Base-by-base conservation (phyloP, 2,113 vertebrate species). In the Elgaria multicarinata region DNA sequence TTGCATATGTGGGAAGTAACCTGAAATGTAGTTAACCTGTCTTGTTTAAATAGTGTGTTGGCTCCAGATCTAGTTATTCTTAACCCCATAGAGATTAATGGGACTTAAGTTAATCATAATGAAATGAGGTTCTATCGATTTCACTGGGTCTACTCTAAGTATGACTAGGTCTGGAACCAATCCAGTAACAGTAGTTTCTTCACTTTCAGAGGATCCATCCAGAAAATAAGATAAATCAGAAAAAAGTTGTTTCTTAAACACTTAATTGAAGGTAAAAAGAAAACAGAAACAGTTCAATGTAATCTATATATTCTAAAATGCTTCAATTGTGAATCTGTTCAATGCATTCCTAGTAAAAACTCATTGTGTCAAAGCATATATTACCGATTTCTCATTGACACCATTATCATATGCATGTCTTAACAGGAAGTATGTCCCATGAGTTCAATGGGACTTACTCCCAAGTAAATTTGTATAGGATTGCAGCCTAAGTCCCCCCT, bases 141-240 rank as follows among this genome's bases (percentile, higher is more conserved):
- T 62, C 58, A 62, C 3, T 62, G 58, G 16, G 20, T 62, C 58
- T 62, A 22, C 58, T 62, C 3, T 22, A 62, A 20, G 58, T 62
- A 62, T 62, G 58, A 62, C 58, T 62, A 20, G 58, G 58, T 62
- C 58, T 62, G 58, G 58, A 62, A 20, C 20, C 18, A 62, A 62
- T 62, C 58, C 58, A 62, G 58, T 71, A 53, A 89, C 76, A 55
- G 69, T 26, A 83, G 44, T 50, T 83, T 79, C 26, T 92, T 93
- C 89, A 69, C 64, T 84, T 36, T 28, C 75, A 78, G 1, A 46
- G 28, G 28, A 39, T 46, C 22, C 6, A 28, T 58, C 93, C 90
- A 90, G 83, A 94, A 94, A 87, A 39, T 93, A n/a, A 84, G 42
- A 69, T 93, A 90, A 93, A 90, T 87, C 85, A 83, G 93, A 2